Conservation (phyloP, 2,888 invertebrate genomes). For the Liopterus haemorrhoidalis region DNA sequence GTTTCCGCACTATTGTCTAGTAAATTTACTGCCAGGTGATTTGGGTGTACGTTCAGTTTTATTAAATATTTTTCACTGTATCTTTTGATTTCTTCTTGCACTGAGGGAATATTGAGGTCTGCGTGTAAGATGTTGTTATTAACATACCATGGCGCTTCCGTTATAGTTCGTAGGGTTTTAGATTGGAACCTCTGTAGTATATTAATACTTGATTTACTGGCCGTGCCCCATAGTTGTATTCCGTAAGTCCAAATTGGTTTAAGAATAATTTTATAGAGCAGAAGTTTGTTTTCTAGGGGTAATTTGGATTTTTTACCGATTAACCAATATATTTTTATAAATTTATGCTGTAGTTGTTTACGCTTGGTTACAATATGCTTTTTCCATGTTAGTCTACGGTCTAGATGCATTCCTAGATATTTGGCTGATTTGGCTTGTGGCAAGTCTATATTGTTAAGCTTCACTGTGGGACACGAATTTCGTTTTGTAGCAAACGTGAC, state of each 20-base stretch:
- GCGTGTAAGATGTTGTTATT: constrained; percentile 6
- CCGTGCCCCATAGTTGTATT: constrained; percentile 26
- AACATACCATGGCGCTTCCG: constrained; percentile 12
- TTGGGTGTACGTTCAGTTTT: no score
- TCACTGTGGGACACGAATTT: no score
- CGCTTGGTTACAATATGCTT: constrained; percentile 20
- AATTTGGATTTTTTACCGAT: constrained; percentile 24
- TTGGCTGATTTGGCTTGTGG: constrained; percentile 34
- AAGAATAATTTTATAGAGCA: constrained; percentile 22
- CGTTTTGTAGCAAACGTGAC: no score
- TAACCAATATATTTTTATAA: constrained; percentile 22
- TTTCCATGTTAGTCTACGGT: constrained; percentile 24
- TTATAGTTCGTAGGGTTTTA: constrained; percentile 8
- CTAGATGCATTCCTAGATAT: constrained; percentile 28
- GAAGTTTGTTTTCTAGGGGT: constrained; percentile 22
- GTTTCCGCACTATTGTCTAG: no score
- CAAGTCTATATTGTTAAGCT: constrained; percentile 26
- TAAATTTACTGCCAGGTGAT: no score
- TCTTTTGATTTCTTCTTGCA: no score
- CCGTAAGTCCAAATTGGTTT: constrained; percentile 25
- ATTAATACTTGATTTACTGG: constrained; percentile 10
- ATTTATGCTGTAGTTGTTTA: constrained; percentile 20
- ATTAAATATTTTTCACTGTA: no score
- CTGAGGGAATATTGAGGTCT: no score
- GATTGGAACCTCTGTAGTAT: constrained; percentile 15